Conservation (phyloP, 2,888 invertebrate genomes). For the Cheilosia pagana region DNA sequence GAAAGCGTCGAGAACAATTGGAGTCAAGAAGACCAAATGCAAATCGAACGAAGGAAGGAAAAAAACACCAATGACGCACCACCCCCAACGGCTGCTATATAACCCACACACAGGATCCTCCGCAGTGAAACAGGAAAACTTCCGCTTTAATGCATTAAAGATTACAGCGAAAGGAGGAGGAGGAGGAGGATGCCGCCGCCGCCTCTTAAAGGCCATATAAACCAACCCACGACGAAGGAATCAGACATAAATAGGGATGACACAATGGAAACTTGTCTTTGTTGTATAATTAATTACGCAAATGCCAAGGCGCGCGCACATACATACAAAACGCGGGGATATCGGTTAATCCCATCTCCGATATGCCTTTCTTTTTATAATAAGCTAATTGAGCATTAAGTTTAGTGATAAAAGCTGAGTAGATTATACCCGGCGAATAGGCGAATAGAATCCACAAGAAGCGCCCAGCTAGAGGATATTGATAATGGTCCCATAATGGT, state of each 20-base stretch:
- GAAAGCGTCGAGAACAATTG: conserved; percentile 9
- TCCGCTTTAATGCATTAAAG: conserved; percentile 66
- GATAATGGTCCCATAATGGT: conserved; percentile 74
- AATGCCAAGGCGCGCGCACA: conserved; percentile 51
- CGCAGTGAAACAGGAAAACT: conserved; percentile 25
- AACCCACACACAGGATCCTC: conserved; percentile 3
- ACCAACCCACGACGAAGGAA: conserved; percentile 31
- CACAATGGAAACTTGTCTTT: conserved; percentile 71
- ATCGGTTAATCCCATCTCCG: conserved; percentile 71
- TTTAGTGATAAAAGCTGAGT: conserved; percentile 74
- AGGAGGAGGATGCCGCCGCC: background rate
- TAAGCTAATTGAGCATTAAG: conserved; percentile 74
- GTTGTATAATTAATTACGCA: conserved; percentile 73
- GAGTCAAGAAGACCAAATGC: conserved; percentile 40
- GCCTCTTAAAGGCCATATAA: conserved; percentile 13
- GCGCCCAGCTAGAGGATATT: conserved; percentile 60
- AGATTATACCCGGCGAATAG: conserved; percentile 60
- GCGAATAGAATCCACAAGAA: conserved; percentile 32
- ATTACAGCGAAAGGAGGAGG: conserved; percentile 36
- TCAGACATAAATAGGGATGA: conserved; percentile 70
- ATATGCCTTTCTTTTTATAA: conserved; percentile 68
- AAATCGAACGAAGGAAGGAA: conserved; percentile 14
- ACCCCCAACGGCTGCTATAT: background rate
- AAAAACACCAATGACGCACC: conserved; percentile 10
- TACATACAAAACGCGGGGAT: conserved; percentile 31